Conservation (phyloP, 2,888 invertebrate genomes). For the Odontocolon sp. region DNA sequence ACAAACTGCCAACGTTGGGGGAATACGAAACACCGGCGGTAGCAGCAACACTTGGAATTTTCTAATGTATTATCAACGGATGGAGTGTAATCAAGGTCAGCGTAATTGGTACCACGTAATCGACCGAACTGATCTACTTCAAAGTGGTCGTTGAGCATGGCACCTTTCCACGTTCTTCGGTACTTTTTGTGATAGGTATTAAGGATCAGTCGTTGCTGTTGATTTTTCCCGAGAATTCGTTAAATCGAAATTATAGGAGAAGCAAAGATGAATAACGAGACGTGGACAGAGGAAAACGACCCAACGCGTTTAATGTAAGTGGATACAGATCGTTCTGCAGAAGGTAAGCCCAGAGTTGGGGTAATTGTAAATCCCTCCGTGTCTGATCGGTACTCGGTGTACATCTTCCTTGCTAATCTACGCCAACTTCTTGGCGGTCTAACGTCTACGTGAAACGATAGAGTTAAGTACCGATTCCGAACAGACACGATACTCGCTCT, state of each 20-base stretch:
- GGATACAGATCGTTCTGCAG: neutral
- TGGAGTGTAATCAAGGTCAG: conserved; percentile 59
- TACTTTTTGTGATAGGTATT: neutral
- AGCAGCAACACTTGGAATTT: neutral
- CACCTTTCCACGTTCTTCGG: neutral
- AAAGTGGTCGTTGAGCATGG: neutral
- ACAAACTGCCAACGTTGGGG: neutral
- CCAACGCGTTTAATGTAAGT: neutral
- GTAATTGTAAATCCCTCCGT: conserved; percentile 19
- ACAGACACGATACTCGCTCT: too few species aligned
- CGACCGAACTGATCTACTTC: conserved; percentile 37
- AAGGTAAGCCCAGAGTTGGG: neutral
- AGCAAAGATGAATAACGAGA: conserved; percentile 1
- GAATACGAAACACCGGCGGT: conserved; percentile 2
- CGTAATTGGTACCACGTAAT: conserved; percentile 53
- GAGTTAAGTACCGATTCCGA: too few species aligned
- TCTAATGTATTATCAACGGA: conserved; percentile 5
- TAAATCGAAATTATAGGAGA: neutral
- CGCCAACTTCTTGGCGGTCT: neutral
- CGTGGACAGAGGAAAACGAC: neutral
- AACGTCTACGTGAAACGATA: neutral
- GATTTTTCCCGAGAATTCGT: conserved; percentile 7
- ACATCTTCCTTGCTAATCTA: conserved; percentile 21
- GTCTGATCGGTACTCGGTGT: conserved; percentile 37
- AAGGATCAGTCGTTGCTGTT: neutral